Evolutionary conservation across 2,113 vertebrate genomes (phyloP), one percentile per base, ranked within the genome.

Genomic region (Etheostoma spectabile): DNA sequence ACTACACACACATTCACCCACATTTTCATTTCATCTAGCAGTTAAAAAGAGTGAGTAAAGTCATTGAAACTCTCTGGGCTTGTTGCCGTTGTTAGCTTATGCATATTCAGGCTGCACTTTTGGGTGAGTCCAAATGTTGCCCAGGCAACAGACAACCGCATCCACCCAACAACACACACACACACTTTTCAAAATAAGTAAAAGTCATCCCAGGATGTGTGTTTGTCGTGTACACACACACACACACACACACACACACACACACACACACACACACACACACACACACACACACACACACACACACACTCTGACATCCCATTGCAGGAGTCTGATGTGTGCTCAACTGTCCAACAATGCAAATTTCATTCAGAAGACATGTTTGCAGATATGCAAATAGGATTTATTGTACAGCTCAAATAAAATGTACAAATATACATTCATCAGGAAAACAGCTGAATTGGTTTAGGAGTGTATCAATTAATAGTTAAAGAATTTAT

Each of bases 161-260:
- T 62, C 56, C 52, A 35, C 57, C 46, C 52, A 18, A 24, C n/a
- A 30, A 21, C 8, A 38, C 38, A 38, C 42, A 64, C 21, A 46
- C 45, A 30, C 18, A 2, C 45, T 11, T 61, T 61, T 55, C 51
- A 49, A 56, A 81, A 88, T 79, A 38, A 72, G 22, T 35, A 64
- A 79, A 79, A 77, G 27, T 79, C 71, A 85, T 77, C 30, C 74
- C 73, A 51, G 27, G 61, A 48, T 63, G 22, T 13, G 12, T 1
- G 35, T 46, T 57, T 18, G 53, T 64, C 70, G 42, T 53, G 55
- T 35, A 27, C 59, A 38, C 33, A 18, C 1, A 11, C 18, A 65
- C 24, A 66, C 57, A 60, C 48, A 27, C 55, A 27, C 48, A 33
- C 8, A 49, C 48, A 52, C 53, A 16, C 56, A 18, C 24, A 3